Evolutionary conservation across 2,113 vertebrate species (phyloP).

Genomic region (Cariama cristata): DNA sequence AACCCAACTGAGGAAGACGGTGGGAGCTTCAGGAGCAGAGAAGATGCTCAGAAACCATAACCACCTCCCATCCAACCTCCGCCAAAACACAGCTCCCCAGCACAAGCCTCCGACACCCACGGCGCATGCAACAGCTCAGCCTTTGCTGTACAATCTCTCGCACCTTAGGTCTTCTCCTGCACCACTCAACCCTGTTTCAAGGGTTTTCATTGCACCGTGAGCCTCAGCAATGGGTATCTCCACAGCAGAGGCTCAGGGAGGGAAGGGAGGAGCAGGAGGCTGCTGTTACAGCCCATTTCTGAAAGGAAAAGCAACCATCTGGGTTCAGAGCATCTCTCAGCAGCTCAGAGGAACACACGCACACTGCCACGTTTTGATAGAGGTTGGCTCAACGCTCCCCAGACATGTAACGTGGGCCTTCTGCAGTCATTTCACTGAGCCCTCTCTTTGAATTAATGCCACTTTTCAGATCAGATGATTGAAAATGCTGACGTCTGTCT

Average conservation of each 20-base stretch:
- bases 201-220: neutral
- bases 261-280: neutral
- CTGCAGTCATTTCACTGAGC: neutral
- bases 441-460: neutral
- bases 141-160: neutral
- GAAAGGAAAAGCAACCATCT: neutral
- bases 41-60: neutral
- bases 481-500: neutral
- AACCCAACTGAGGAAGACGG: neutral
- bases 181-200: neutral
- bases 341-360: neutral
- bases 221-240: neutral
- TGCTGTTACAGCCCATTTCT: neutral
- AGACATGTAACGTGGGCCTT: accelerated
- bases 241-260: neutral
- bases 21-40: neutral
- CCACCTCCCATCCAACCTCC: neutral
- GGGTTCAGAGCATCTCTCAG: neutral
- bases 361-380: neutral
- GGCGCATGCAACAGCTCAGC: accelerated
- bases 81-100: neutral
- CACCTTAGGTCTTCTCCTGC: neutral
- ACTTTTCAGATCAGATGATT: neutral
- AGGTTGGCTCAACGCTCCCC: neutral
- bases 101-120: accelerated